phyloP scores from a whole-genome alignment of 2,797 vertebrate genomes.

The Antrozous pallidus region DNA sequence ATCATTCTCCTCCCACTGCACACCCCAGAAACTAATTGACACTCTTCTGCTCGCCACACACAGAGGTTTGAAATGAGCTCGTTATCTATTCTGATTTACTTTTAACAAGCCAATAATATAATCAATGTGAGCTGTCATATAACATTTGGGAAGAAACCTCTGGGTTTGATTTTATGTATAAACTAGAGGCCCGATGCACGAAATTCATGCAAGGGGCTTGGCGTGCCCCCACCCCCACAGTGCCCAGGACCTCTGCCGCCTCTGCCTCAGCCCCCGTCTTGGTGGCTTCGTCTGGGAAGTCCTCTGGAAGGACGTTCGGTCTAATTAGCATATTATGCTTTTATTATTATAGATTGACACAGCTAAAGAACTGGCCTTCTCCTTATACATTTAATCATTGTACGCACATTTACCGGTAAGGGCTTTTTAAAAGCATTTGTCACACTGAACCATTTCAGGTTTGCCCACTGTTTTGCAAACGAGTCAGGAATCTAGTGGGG shows the following conservation, averaged over 20 bases:
- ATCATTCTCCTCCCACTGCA: neutral
- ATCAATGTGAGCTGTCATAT: neutral
- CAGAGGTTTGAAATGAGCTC: neutral
- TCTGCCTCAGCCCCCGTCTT: too few relatives aligned
- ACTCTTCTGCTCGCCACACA: neutral
- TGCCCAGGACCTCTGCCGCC: too few relatives aligned
- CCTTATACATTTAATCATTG: neutral
- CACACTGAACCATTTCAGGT: neutral
- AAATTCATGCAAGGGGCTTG: too few relatives aligned
- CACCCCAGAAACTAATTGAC: neutral
- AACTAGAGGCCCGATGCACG: neutral
- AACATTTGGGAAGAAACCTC: slow-evolving; percentile 43
- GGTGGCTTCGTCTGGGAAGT: too few relatives aligned
- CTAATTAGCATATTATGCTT: too few relatives aligned
- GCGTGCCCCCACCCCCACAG: fast-evolving
- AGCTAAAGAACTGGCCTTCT: neutral
- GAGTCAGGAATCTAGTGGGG: neutral
- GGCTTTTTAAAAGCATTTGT: neutral
- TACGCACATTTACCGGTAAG: neutral
- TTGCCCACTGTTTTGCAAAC: neutral
- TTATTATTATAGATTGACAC: neutral
- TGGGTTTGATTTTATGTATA: slow-evolving; percentile 49
- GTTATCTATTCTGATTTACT: slow-evolving; percentile 13
- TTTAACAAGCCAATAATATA: slow-evolving; percentile 47
- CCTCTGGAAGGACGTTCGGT: too few relatives aligned